These are phyloP conservation scores for Exephanes ischioxanthus DNA, from an alignment of 2,888 invertebrate species.

Conservation along the genomic window DNA sequence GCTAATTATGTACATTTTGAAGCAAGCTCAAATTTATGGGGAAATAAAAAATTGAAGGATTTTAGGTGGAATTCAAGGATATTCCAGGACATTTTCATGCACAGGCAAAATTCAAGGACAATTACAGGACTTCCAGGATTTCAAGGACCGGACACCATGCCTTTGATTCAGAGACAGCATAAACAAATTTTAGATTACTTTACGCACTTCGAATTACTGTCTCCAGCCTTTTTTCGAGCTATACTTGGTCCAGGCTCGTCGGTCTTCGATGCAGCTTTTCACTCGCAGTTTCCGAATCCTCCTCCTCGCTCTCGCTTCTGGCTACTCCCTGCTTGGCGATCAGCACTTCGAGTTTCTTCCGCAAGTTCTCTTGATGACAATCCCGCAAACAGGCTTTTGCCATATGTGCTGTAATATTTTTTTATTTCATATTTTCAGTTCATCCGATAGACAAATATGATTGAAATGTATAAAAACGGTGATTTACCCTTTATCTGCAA, in stretches of 20 bases:
- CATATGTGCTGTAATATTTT: slow-evolving; percentile 91
- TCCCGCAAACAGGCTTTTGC: slow-evolving; percentile 96
- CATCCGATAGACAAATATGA: not conserved
- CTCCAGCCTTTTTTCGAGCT: slow-evolving; percentile 80
- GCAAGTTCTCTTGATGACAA: slow-evolving; percentile 95
- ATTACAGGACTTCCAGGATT: no score
- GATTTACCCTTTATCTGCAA: slow-evolving; percentile 94
- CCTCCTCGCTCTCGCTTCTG: slow-evolving; percentile 79
- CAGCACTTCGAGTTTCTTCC: slow-evolving; percentile 94
- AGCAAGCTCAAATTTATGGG: no score
- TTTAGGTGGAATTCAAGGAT: no score
- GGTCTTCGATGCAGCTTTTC: slow-evolving; percentile 78
- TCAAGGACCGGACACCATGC: no score
- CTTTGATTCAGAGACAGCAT: no score
- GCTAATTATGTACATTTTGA: no score
- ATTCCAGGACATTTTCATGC: no score
- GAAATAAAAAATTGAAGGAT: no score
- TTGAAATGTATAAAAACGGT: not conserved
- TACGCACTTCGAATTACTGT: slow-evolving; percentile 80
- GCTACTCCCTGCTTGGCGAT: slow-evolving; percentile 93
- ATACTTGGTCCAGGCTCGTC: slow-evolving; percentile 74
- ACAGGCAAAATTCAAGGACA: no score
- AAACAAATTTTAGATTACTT: slow-evolving; percentile 16
- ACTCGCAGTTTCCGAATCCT: slow-evolving; percentile 77
- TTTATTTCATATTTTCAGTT: not conserved